Evolutionary conservation across 37 sponge, comb jelly and placozoan species (phyloP).

Genomic region (Tethya wilhelma): DNA sequence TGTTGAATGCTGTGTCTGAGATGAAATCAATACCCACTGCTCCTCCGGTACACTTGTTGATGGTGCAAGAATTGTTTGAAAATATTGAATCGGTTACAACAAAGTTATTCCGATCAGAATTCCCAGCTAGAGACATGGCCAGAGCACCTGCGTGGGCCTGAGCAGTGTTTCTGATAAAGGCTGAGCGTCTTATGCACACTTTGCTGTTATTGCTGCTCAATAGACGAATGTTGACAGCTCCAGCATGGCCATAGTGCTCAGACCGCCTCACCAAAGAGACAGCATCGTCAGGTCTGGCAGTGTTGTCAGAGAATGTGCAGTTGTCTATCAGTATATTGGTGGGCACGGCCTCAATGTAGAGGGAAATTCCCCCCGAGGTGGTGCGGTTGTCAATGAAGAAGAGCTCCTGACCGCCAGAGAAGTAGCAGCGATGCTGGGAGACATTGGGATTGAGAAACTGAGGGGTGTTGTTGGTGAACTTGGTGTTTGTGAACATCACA

Average conservation of each 20-base stretch:
- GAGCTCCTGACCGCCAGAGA: background rate
- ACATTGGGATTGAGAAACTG: background rate
- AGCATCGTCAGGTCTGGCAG: conserved; percentile 16
- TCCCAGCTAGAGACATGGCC: conserved; percentile 28
- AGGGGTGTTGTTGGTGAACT: conserved; percentile 33
- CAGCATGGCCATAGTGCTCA: conserved; percentile 55
- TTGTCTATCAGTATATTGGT: background rate
- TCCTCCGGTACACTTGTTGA: conserved; percentile 60
- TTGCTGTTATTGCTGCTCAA: background rate
- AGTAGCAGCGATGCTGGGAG: conserved; percentile 14
- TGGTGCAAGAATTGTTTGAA: conserved; percentile 35
- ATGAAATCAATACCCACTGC: conserved; percentile 59
- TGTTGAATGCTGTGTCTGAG: conserved; percentile 20
- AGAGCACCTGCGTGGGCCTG: conserved; percentile 61
- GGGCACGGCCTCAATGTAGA: conserved; percentile 9
- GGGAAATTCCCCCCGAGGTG: conserved; percentile 53
- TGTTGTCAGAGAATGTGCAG: conserved; percentile 35
- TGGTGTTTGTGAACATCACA: background rate
- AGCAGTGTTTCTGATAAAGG: conserved; percentile 51
- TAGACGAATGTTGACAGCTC: conserved; percentile 41
- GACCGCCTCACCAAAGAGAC: background rate
- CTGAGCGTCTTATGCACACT: conserved; percentile 35
- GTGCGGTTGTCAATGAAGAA: conserved; percentile 44
- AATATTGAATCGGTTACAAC: conserved; percentile 25
- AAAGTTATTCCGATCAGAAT: conserved; percentile 9